A percentile compares a stretch with the other conserved stretches of the same genome.
These are phyloP conservation scores for Nephrotoma flavescens DNA, from an alignment of 2,888 invertebrate genomes.

Conservation along the genomic window DNA sequence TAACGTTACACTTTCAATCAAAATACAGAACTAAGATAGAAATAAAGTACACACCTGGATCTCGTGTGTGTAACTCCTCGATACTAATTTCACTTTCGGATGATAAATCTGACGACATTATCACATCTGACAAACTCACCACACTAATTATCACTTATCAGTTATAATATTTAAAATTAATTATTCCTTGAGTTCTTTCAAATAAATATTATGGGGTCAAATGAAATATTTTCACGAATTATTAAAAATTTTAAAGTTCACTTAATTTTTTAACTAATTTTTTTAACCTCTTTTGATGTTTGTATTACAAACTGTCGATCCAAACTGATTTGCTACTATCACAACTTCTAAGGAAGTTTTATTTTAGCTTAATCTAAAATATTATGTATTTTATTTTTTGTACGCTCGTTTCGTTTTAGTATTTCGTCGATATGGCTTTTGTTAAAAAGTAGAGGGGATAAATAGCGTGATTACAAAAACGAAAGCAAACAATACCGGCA, in stretches of 20 bases:
- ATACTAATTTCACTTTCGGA: slow-evolving; percentile 32
- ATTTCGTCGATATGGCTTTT: not conserved
- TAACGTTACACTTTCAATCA: too few species aligned
- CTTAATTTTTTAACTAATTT: not conserved
- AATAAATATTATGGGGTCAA: not conserved
- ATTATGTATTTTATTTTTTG: not conserved
- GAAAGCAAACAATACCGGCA: not conserved
- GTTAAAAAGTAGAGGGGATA: not conserved
- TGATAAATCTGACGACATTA: slow-evolving; percentile 31
- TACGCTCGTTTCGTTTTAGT: not conserved
- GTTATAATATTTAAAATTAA: not conserved
- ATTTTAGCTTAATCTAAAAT: not conserved
- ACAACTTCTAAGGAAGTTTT: slow-evolving; percentile 14
- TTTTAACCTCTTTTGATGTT: slow-evolving; percentile 9
- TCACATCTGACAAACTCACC: slow-evolving; percentile 19
- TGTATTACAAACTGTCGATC: slow-evolving; percentile 13
- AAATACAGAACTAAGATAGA: not conserved
- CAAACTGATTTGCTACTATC: slow-evolving; percentile 13
- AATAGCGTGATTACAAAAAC: not conserved
- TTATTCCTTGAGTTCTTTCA: not conserved
- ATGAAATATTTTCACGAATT: not conserved
- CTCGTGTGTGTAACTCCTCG: slow-evolving; percentile 29
- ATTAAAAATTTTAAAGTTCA: not conserved
- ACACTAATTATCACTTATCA: not conserved
- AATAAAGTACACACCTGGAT: slow-evolving; percentile 26